Percentiles rank a stretch among this genome's conserved stretches.
Conservation (phyloP, 2,888 invertebrate genomes). For the Limnephilus marmoratus region DNA sequence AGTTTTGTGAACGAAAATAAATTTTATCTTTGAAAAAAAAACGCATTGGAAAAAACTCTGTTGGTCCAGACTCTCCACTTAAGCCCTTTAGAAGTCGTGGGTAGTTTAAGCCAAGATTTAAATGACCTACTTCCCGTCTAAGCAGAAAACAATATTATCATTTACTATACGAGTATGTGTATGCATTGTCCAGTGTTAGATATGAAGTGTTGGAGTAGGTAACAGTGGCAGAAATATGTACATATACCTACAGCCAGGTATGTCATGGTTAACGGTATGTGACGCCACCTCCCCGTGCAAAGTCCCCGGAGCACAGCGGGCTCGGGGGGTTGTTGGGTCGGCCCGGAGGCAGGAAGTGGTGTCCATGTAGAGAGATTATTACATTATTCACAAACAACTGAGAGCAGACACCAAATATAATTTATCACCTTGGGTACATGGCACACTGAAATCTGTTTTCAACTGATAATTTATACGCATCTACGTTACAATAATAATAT, state of each 20-base stretch:
- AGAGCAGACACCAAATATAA: constrained; percentile 31
- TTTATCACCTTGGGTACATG: constrained; percentile 23
- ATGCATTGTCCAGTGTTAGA: neutral
- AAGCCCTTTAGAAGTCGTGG: neutral
- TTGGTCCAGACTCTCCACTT: no score
- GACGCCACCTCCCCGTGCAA: constrained; percentile 14
- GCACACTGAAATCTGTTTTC: constrained; percentile 38
- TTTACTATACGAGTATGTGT: neutral
- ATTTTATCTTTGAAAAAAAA: no score
- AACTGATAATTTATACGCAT: constrained; percentile 41
- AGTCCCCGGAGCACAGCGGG: constrained; percentile 7
- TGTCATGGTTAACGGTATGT: neutral
- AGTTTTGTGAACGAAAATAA: no score
- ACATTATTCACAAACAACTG: constrained; percentile 27
- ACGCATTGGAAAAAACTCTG: no score
- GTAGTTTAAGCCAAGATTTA: neutral
- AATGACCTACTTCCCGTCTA: neutral
- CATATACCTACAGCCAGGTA: neutral
- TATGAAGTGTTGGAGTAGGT: neutral
- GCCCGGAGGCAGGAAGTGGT: constrained; percentile 27
- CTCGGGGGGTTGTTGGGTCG: neutral
- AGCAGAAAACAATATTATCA: neutral
- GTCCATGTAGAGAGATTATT: constrained; percentile 37
- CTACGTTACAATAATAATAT: neutral
- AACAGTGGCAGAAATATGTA: neutral